These are phyloP conservation scores for Ptiloglossa arizonensis DNA, from an alignment of 1,140 invertebrate species.

Conservation along the genomic window DNA sequence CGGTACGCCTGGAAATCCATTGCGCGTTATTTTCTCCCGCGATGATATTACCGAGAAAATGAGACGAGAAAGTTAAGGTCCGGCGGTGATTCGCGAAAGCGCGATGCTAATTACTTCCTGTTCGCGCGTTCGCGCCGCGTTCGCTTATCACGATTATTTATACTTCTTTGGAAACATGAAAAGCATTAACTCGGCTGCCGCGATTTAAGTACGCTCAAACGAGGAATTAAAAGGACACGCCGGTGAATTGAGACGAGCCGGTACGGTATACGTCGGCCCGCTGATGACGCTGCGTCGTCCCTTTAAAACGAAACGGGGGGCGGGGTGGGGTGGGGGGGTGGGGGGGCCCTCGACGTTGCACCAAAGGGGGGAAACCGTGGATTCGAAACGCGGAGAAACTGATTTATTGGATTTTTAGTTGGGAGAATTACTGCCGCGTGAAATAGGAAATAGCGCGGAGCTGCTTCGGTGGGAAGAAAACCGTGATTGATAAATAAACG, in stretches of 20 bases:
- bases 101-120: slow-evolving; percentile 65
- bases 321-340: no score
- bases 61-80: slow-evolving; percentile 63
- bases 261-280: neutral
- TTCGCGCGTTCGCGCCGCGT: slow-evolving; percentile 52
- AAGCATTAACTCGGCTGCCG: slow-evolving; percentile 4
- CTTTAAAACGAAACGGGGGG: no score
- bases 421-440: no score
- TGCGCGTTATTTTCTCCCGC: slow-evolving; percentile 65
- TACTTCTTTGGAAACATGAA: slow-evolving; percentile 17
- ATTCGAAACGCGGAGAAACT: no score
- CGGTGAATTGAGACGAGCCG: neutral
- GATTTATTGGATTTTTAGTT: neutral
- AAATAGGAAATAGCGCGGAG: no score
- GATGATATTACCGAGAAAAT: slow-evolving; percentile 68
- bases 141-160: slow-evolving; percentile 47
- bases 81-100: slow-evolving; percentile 65
- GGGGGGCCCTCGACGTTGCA: no score
- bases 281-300: neutral
- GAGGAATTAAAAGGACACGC: neutral
- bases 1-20: slow-evolving; percentile 56
- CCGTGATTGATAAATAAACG: no score
- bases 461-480: no score
- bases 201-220: neutral
- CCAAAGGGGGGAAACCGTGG: no score